Base-by-base conservation (phyloP, 1,140 invertebrate genomes). In the Drosophila biarmipes region DNA sequence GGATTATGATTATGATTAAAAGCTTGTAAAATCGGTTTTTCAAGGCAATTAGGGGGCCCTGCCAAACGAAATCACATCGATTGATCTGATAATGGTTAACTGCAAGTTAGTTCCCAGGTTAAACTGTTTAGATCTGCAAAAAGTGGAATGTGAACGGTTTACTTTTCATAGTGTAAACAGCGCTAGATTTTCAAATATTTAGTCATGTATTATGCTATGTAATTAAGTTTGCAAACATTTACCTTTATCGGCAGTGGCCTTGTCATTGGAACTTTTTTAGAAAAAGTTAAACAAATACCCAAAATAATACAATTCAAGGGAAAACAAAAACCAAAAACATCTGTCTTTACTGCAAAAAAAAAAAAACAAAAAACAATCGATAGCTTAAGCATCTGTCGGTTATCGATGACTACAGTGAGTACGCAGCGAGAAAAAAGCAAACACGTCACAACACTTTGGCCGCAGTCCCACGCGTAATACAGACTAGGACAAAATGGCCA, bases 391-490 rank as follows among this genome's bases (percentile, higher is more conserved):
- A 51, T 31, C 12, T 29, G 15, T 14, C n/a, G 6, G 21, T 11
- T 19, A 78, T 73, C 78, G 79, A 81, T 73, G 62, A 19, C 35
- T 15, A 8, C 29, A 31, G 29, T 31, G 29, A 31, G 29, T 31
- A 31, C 69, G 37, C 58, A 80, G n/a, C 21, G 54, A 61, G 53
- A 72, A 75, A 63, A 86, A 86, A 87, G 15, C 51, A 86, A 69
- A 86, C 82, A 86, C 82, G 82, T 86, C 82, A 86, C 82, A 82
- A 75, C 45, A 67, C 52, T 55, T 56, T 29, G 59, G 40, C 46
- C 51, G 34, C 53, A 63, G 55, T 45, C 53, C 35, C 34, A 61
- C 78, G 64, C 63, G 62, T 48, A 35, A 10, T 10, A 24, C 4
- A 49, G 15, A 21, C 31, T 45, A 46, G 66, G 29, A 35, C 29